These are phyloP conservation scores for Strigops habroptila DNA, from an alignment of 2,113 vertebrate species.

Conservation along the genomic window DNA sequence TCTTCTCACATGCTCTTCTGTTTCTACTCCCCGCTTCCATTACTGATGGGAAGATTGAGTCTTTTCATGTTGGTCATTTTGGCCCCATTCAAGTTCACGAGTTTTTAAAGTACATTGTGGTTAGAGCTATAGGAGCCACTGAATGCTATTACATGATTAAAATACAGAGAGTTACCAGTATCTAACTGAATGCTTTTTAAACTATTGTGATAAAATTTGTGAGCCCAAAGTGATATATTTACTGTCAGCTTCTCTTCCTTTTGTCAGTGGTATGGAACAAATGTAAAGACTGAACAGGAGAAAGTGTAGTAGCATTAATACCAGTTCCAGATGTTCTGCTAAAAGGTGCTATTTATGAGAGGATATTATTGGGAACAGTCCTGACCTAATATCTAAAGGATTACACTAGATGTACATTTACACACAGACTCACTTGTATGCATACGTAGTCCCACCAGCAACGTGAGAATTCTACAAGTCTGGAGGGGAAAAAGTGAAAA, in stretches of 20 bases:
- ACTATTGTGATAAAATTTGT: neutral
- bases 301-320: constrained; percentile 47
- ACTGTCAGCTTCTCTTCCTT: neutral
- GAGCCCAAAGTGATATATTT: neutral
- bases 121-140: neutral
- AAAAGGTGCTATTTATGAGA: constrained; percentile 57
- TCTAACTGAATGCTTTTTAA: neutral
- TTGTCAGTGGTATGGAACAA: neutral
- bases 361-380: constrained; percentile 36
- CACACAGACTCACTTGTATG: neutral
- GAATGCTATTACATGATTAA: neutral
- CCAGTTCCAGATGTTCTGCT: constrained; percentile 65
- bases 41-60: neutral
- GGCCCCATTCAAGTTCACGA: neutral
- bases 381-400: constrained; percentile 19
- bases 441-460: neutral
- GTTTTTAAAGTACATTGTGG: neutral
- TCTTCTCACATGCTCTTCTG: neutral
- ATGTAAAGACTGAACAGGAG: neutral
- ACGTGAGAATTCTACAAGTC: neutral
- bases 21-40: neutral
- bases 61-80: neutral
- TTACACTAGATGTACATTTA: neutral
- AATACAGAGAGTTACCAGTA: neutral
- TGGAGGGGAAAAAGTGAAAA: constrained; percentile 2